A percentile compares a stretch with the other conserved stretches of the same genome.
Conservation (phyloP, 2,888 invertebrate genomes). For the Pammene fasciana region DNA sequence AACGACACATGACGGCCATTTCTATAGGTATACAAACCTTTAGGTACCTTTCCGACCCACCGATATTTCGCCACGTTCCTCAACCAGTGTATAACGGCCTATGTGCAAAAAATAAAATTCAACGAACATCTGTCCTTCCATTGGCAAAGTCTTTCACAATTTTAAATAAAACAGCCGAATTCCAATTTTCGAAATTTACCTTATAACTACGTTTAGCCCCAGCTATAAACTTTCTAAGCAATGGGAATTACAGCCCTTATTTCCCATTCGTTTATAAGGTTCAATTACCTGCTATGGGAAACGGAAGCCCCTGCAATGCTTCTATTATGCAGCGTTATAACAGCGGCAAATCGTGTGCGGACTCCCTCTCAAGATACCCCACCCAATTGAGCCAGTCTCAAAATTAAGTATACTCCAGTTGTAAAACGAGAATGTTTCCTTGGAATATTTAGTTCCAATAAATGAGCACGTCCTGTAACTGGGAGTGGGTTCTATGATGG, state of each 20-base stretch:
- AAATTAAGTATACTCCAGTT: background rate
- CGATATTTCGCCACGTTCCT: no score
- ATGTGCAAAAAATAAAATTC: no score
- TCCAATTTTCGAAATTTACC: no score
- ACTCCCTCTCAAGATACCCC: background rate
- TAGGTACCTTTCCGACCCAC: no score
- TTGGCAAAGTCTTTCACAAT: no score
- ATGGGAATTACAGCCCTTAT: slow-evolving; percentile 5
- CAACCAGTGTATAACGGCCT: no score
- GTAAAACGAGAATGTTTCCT: background rate
- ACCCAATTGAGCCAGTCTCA: slow-evolving; percentile 3
- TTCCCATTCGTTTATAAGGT: slow-evolving; percentile 32
- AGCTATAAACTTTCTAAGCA: background rate
- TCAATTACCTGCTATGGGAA: slow-evolving; percentile 29
- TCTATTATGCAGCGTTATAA: slow-evolving; percentile 19
- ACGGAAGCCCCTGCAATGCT: background rate
- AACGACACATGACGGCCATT: no score
- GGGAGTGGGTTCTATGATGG: no score
- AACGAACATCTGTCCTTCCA: no score
- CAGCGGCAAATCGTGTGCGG: background rate
- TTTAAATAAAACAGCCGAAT: no score
- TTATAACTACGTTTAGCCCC: background rate
- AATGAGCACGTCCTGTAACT: background rate
- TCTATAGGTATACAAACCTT: no score
- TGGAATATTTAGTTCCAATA: background rate